Conservation (phyloP, 2,113 vertebrate genomes). For the Amia ocellicauda region DNA sequence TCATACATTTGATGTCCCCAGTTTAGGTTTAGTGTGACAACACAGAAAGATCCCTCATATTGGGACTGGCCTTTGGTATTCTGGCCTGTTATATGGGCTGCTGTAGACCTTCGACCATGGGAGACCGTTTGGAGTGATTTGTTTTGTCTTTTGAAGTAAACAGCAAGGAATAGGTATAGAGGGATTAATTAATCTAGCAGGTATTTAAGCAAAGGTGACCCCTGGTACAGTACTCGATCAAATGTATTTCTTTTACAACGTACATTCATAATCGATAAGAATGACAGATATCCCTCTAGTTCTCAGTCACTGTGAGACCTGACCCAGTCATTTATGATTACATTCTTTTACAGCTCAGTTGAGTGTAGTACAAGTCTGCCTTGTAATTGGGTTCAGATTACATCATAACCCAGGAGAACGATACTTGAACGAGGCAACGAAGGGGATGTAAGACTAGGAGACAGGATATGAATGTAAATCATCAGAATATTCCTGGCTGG, state of each 20-base stretch:
- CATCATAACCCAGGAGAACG: conserved; percentile 25
- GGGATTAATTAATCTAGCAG: not conserved
- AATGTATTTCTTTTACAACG: conserved; percentile 8
- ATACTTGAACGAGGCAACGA: conserved; percentile 17
- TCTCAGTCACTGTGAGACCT: conserved; percentile 20
- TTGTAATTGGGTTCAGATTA: conserved; percentile 24
- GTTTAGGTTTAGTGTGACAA: no score
- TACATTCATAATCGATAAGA: conserved; percentile 34
- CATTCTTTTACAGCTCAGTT: conserved; percentile 26
- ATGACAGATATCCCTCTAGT: conserved; percentile 29
- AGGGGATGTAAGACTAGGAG: conserved; percentile 6
- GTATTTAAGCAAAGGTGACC: conserved; percentile 15
- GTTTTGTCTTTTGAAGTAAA: no score
- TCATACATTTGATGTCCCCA: no score
- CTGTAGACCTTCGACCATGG: no score
- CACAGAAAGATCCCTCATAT: no score
- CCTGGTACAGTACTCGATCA: not conserved
- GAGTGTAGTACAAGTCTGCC: conserved; percentile 33
- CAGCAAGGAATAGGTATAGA: not conserved
- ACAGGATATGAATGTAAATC: conserved; percentile 17
- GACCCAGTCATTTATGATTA: conserved; percentile 23
- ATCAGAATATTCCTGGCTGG: not conserved
- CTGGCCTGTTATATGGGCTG: no score
- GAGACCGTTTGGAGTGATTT: no score
- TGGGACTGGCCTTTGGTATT: no score